Base-by-base conservation (phyloP, 2,113 vertebrate genomes). In the Orthochromis indermauri region DNA sequence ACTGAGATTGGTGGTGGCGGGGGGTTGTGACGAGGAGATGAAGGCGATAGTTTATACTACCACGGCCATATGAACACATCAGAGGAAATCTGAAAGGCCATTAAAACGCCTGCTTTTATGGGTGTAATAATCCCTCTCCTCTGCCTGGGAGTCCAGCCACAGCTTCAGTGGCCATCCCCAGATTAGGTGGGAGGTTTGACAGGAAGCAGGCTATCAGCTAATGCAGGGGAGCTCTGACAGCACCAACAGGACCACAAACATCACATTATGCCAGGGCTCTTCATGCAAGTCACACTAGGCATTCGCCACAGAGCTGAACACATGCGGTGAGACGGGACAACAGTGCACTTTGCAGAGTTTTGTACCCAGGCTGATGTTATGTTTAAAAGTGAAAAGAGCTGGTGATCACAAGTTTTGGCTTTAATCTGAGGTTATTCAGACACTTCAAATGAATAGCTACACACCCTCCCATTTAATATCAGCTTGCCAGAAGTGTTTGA, bases 21-120 rank as follows among this genome's bases (percentile, higher is more conserved):
- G 16, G 10, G 37, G 14, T 8, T 10, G 13, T 16, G 87, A 86
- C 81, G 83, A 45, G 89, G 86, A 86, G 87, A 89, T 92, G 95
- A 91, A 89, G 86, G 90, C 33, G 9, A 66, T 91, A 92, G 86
- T 95, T 96, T 95, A 96, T 92, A 51, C 93, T 86, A 83, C 54
- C 88, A 88, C 31, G 31, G 88, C 88, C 93, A 83, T 92, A 93
- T 92, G 94, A 95, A 94, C 93, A 94, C 94, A 94, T 96, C 93
- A 90, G 71, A 94, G 86, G 89, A 90, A 92, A 93, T 91, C 94
- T 92, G 92, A 95, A 92, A 95, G 93, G 92, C 93, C 89, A 92
- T 96, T 96, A 95, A 96, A 96, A 95, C 73, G 88, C 88, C 92
- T 82, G 93, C 86, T 96, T 96, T 96, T 96, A 96, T 93, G 93